Evolutionary conservation across 2,888 invertebrate genomes (phyloP), one percentile per base, ranked within the genome.

Genomic region (Idaea straminata): DNA sequence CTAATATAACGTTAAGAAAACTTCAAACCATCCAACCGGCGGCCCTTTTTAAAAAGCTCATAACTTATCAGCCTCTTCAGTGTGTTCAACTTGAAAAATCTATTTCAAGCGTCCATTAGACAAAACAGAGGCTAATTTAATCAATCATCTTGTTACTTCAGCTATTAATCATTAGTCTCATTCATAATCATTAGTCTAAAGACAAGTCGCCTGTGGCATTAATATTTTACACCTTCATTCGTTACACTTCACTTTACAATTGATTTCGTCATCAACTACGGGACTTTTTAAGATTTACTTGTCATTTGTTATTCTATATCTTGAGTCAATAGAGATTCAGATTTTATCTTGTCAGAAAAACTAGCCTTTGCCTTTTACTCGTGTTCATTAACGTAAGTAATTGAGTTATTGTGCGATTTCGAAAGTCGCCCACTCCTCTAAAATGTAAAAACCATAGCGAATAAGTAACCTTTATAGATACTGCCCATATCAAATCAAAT

Each of bases 391-490:
- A 47, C 47, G 47, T 47, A 47, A 47, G 47, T 47, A 47, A 47
- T 47, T 47, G 47, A 47, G 47, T 47, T 47, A 47, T 47, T 7
- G 47, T 47, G 47, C 10, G 47, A 47, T 47, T 7, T 6, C 47
- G 47, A 58, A 58, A 58, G 16, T 58, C 58, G 15, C 16, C 16
- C 15, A 16, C 15, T 58, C 58, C 16, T 15, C 5, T 58, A 16
- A n/a, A 16, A 16, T 58, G 5, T 58, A 16, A 58, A 58, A n/a
- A 58, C 58, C 58, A 16, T 16, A 58, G 16, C 58, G 16, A 58
- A 58, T 61, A 25, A 25, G 36, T 36, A 61, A 61, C 66, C 66
- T 66, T 66, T 66, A 57, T 57, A 57, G 35, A 62, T 59, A 61
- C 38, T 60, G 59, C 4, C 66, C 61, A 63, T 62, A 62, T 63